Conservation (phyloP, 2,797 vertebrate species). For the Diceros bicornis region DNA sequence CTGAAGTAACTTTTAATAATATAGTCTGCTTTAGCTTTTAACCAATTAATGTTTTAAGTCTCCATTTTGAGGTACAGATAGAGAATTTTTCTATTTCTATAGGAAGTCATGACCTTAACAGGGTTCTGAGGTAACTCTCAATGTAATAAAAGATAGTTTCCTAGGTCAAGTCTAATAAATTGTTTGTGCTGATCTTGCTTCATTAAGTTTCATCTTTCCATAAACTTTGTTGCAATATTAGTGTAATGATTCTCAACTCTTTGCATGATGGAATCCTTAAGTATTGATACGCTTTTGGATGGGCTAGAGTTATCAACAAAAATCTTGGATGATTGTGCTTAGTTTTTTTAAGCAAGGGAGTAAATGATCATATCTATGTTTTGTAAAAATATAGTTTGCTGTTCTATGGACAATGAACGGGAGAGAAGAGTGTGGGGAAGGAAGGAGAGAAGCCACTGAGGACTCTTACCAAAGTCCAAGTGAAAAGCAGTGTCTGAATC, state of each 20-base stretch:
- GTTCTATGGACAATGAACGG: neutral
- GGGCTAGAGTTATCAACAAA: neutral
- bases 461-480: neutral
- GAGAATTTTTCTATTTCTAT: slow-evolving; percentile 76
- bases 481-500: neutral
- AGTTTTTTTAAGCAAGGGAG: slow-evolving; percentile 59
- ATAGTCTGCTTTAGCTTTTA: slow-evolving; percentile 57
- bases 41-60: slow-evolving; percentile 52
- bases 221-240: slow-evolving; percentile 70
- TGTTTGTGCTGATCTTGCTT: slow-evolving; percentile 71
- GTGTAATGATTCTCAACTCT: slow-evolving; percentile 63
- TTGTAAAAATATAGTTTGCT: neutral
- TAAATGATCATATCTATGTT: neutral
- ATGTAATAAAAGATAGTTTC: slow-evolving; percentile 65
- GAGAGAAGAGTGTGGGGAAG: neutral
- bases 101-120: slow-evolving; percentile 74
- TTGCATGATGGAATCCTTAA: slow-evolving; percentile 57
- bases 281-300: slow-evolving; percentile 67
- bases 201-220: slow-evolving; percentile 65
- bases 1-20: slow-evolving; percentile 58
- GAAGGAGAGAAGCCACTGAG: neutral
- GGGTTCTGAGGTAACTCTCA: slow-evolving; percentile 63
- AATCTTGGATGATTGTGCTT: slow-evolving; percentile 24
- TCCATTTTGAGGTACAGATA: slow-evolving; percentile 5
- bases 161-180: slow-evolving; percentile 22